Base-by-base conservation (phyloP, 2,888 invertebrate genomes). In the Eupithecia dodoneata region DNA sequence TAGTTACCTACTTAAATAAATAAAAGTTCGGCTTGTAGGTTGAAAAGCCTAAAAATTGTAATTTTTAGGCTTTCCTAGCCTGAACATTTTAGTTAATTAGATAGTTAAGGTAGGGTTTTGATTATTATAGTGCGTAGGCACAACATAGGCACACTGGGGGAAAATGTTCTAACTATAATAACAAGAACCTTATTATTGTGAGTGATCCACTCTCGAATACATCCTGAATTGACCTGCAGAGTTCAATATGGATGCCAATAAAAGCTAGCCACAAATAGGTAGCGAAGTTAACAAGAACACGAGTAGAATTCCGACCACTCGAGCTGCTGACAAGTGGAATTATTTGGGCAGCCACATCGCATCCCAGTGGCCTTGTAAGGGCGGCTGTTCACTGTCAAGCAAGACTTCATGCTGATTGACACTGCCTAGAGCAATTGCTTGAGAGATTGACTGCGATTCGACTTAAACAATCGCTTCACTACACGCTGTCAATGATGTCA, bases 251-350 rank as follows among this genome's bases (percentile, higher is more conserved):
- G 18, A 30, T 30, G 63, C 63, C 30, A 10, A 63, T 63, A 63
- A 63, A 9, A 63, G 30, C 9, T 10, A 69, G 45, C n/a, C 12
- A n/a, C 44, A 18, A 69, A 69, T 45, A 45, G 69, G 69, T 45
- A 69, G 69, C 10, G 45, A 45, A 10, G 70, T 45, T 70, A 70
- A 70, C 69, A 47, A 47, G 45, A 47, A 12, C 45, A 70, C 70
- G 47, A 49, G 49, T 70, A 70, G 70, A 30, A 70, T 49, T 70
- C 18, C 67, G 10, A 70, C 47, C 30, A 47, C 15, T 44, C n/a
- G 67, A 44, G 67, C 10, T 47, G 70, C 70, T 70, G 70, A 70
- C 70, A 47, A 70, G 70, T 70, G 70, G 70, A 70, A 70, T 70
- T 49, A 70, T 70, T 67, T 44, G 45, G 70, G 70, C 18, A 49